Percentiles rank a stretch among this genome's conserved stretches.
These are phyloP conservation scores for Acanthurus lineatus DNA, from an alignment of 2,797 vertebrate species.

Conservation along the genomic window DNA sequence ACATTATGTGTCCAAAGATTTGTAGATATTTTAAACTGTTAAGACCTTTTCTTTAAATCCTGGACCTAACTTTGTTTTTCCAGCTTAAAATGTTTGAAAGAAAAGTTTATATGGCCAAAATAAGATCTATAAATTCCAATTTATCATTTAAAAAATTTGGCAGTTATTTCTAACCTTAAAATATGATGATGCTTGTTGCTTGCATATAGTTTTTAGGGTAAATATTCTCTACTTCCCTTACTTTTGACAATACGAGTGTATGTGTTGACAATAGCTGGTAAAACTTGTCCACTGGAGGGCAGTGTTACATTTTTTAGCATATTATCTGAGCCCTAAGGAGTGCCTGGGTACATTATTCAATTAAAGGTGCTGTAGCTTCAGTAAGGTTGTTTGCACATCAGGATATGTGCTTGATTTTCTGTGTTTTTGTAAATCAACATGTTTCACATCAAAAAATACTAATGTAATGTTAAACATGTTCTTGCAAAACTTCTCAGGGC, in stretches of 20 bases:
- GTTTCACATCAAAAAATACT: not conserved
- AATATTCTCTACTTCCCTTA: not conserved
- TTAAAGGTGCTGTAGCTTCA: not conserved
- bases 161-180: not conserved
- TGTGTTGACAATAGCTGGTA: too few relatives aligned
- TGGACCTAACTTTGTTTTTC: too few relatives aligned
- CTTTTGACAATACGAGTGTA: too few relatives aligned
- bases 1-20: too few relatives aligned
- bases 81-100: too few relatives aligned
- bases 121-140: not conserved
- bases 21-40: too few relatives aligned
- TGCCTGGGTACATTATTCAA: not conserved
- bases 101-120: not conserved
- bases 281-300: slow-evolving; percentile 47
- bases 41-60: too few relatives aligned
- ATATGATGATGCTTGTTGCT: not conserved
- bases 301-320: slow-evolving; percentile 17
- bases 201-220: not conserved
- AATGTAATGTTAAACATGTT: not conserved
- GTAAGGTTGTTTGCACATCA: not conserved
- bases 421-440: not conserved
- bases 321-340: not conserved
- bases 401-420: not conserved
- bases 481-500: slow-evolving; percentile 82
- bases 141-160: not conserved